phyloP scores from a whole-genome alignment of 2,113 vertebrate genomes.

The Spea multiplicata region DNA sequence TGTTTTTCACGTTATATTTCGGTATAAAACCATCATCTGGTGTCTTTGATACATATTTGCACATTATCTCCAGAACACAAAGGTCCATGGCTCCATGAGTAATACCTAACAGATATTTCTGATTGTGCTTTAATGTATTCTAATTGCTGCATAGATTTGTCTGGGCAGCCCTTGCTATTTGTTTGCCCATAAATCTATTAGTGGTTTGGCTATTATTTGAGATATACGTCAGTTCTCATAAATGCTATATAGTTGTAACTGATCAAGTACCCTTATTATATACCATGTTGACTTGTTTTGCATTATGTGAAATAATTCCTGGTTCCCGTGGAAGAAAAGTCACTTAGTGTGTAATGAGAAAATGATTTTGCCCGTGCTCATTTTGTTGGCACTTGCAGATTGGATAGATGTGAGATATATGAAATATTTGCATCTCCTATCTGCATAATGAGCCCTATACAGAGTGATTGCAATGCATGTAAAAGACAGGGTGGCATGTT shows the following conservation, averaged over 20 bases:
- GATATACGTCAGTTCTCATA: conserved; percentile 42
- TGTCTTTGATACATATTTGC: not conserved
- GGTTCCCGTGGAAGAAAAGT: conserved; percentile 43
- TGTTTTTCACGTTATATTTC: not conserved
- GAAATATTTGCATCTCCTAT: conserved; percentile 86
- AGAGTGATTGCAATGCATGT: conserved; percentile 78
- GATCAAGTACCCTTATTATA: conserved; percentile 35
- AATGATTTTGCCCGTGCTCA: conserved; percentile 58
- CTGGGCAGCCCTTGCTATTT: conserved; percentile 47
- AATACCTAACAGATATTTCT: conserved; percentile 44
- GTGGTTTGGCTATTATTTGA: conserved; percentile 28
- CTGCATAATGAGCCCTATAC: conserved; percentile 87
- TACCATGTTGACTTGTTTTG: conserved; percentile 50
- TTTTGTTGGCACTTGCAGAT: conserved; percentile 70
- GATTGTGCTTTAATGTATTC: conserved; percentile 25
- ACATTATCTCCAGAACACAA: not conserved
- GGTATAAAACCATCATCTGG: not conserved
- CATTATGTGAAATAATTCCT: conserved; percentile 49
- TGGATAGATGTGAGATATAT: conserved; percentile 62
- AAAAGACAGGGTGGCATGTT: conserved; percentile 92
- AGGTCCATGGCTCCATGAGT: conserved; percentile 1
- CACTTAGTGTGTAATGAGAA: conserved; percentile 50
- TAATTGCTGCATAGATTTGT: conserved; percentile 43
- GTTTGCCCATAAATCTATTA: conserved; percentile 48
- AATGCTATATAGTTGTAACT: conserved; percentile 44